Evolutionary conservation across 2,797 vertebrate genomes (phyloP), one percentile per base, ranked within the genome.

Genomic region (Choloepus didactylus): DNA sequence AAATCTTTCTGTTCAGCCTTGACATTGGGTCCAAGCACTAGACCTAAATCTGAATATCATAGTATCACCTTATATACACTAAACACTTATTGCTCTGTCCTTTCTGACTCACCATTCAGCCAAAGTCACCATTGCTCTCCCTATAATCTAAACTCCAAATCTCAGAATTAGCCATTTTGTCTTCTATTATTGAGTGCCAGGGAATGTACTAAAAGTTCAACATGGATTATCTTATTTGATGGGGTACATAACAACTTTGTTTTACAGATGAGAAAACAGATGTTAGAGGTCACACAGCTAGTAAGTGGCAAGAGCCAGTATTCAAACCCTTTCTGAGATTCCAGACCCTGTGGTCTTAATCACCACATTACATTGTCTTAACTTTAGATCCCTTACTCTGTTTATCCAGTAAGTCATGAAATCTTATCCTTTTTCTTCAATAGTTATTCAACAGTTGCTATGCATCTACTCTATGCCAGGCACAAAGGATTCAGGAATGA

Each of bases 251-350:
- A 87, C 62, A 87, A 76, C 29, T 64, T 25, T 41, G 25, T 72
- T 89, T 90, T 75, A 79, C 44, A 90, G 69, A 89, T 38, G 31
- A 72, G n/a, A 92, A 87, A 73, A 86, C 31, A 81, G 38, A 87
- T 66, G 41, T 82, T 66, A 66, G 31, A 88, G 49, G 11, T 86
- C 94, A 89, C 49, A 96, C 19, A 84, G 31, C 14, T 51, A 56
- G 21, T 51, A 93, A 91, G 18, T 69, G 7, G 73, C 11, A 88
- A 56, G 38, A 87, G 18, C 38, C 67, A 93, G 60, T 87, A 81
- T 19, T 93, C n/a, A 80, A 66, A 79, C 21, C 5, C 23, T 64
- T 69, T 73, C 10, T 44, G 29, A 83, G 56, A 90, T 31, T 87
- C n/a, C 67, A 95, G 56, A 93, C 23, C 31, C 56, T 73, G 64